Evolutionary conservation across 2,113 vertebrate genomes (phyloP).

Genomic region (Xiphophorus maculatus): DNA sequence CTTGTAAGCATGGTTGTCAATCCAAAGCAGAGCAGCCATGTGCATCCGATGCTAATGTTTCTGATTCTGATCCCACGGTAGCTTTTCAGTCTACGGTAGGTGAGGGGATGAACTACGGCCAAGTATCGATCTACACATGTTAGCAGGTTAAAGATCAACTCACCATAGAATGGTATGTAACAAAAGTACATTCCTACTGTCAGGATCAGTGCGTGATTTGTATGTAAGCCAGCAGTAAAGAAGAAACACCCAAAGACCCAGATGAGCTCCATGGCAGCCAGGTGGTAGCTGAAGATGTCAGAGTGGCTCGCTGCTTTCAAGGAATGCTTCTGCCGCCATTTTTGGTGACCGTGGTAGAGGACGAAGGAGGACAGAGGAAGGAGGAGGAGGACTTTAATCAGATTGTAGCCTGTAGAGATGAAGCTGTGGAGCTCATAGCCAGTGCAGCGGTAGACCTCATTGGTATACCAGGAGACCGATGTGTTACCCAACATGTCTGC

Average conservation of each 20-base stretch:
- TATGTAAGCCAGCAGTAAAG: accelerated
- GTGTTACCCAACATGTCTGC: slow-evolving; percentile 2
- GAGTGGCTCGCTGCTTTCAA: not conserved
- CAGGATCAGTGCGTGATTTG: accelerated
- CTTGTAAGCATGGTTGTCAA: accelerated
- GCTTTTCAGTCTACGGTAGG: slow-evolving; percentile 13
- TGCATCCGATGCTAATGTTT: not conserved
- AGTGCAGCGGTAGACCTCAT: not conserved
- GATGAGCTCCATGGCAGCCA: slow-evolving; percentile 14
- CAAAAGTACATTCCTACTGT: accelerated
- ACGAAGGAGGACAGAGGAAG: not conserved
- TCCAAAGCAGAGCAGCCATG: slow-evolving; percentile 20
- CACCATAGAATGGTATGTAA: accelerated
- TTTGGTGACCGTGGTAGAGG: slow-evolving; percentile 6
- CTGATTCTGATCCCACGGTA: not conserved
- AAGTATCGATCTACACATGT: slow-evolving; percentile 48
- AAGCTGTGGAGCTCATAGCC: accelerated
- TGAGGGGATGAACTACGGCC: slow-evolving; percentile 49
- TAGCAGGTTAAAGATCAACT: slow-evolving; percentile 15
- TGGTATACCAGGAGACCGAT: not conserved
- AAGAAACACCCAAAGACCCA: not conserved
- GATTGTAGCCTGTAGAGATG: not conserved
- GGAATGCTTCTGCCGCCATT: not conserved
- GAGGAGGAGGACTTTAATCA: slow-evolving; percentile 1
- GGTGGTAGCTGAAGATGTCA: slow-evolving; percentile 30